phyloP scores from a whole-genome alignment of 2,888 invertebrate species.

The Cryptus viduatorius region DNA sequence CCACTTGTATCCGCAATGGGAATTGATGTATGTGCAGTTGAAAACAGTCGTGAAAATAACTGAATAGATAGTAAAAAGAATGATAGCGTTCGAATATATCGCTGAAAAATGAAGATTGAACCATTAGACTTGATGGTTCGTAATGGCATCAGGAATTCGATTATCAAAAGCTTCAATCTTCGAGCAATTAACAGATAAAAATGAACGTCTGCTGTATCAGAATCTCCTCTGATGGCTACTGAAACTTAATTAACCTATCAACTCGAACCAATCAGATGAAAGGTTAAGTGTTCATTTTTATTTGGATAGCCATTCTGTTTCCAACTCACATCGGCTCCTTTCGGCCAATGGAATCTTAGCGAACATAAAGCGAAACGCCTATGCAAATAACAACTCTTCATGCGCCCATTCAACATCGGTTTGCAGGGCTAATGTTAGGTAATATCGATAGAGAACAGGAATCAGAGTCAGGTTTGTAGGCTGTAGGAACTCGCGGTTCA shows the following conservation, averaged over 20 bases:
- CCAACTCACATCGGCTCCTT: too few relatives aligned
- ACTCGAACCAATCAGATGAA: too few relatives aligned
- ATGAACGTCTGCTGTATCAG: too few relatives aligned
- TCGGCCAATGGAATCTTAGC: background rate
- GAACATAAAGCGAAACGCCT: slow-evolving; percentile 10
- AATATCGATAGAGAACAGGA: slow-evolving; percentile 40
- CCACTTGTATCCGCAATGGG: slow-evolving; percentile 7
- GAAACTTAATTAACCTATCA: too few relatives aligned
- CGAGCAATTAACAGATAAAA: too few relatives aligned
- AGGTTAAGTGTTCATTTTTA: too few relatives aligned
- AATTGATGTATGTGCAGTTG: slow-evolving; percentile 5
- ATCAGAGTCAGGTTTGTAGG: slow-evolving; percentile 34
- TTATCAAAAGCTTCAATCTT: too few relatives aligned
- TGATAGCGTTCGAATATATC: background rate
- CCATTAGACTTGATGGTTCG: too few relatives aligned
- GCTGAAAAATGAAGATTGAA: background rate
- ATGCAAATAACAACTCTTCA: slow-evolving; percentile 28
- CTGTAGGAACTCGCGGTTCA: slow-evolving; percentile 23
- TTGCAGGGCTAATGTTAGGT: background rate
- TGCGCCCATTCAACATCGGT: slow-evolving; percentile 19
- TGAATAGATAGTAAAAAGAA: slow-evolving; percentile 1
- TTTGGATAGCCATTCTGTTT: too few relatives aligned
- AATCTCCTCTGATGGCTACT: too few relatives aligned
- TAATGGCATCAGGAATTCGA: too few relatives aligned
- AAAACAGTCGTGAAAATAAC: background rate